A percentile compares a stretch with the other conserved stretches of the same genome.
Conservation (phyloP, 2,113 vertebrate species). For the Dipodomys ordii region DNA sequence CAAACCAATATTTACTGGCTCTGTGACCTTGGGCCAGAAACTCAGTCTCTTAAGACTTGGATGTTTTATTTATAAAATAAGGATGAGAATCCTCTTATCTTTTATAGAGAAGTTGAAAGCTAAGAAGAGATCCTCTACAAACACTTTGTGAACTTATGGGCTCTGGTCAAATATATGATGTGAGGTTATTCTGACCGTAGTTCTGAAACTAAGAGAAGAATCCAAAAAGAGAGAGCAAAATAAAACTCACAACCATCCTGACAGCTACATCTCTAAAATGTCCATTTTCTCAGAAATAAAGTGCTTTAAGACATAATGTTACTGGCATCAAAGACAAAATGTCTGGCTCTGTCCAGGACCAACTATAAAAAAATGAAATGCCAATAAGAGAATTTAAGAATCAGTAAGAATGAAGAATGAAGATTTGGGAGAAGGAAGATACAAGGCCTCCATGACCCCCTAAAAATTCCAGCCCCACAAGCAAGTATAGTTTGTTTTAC, state of each 20-base stretch:
- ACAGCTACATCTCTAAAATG: background rate
- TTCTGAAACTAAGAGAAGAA: constrained; percentile 5
- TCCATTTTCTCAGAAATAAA: background rate
- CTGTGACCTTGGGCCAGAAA: background rate
- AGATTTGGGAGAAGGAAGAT: background rate
- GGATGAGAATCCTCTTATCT: background rate
- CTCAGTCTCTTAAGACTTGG: background rate
- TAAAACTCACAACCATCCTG: background rate
- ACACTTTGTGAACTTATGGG: background rate
- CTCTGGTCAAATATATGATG: background rate
- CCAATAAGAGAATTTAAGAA: background rate
- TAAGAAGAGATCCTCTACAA: background rate
- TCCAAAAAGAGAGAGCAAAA: constrained; percentile 21
- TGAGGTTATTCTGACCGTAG: constrained; percentile 29
- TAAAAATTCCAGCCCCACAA: background rate
- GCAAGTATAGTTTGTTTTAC: background rate
- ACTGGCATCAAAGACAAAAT: background rate
- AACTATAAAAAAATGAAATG: background rate
- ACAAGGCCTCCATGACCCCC: background rate
- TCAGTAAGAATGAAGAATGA: background rate
- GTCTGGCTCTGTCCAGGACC: background rate
- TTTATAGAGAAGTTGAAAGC: background rate
- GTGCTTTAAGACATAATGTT: background rate
- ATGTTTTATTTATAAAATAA: constrained; percentile 55
- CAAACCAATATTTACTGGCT: background rate